Evolutionary conservation across 1,140 invertebrate genomes (phyloP).

Genomic region (Lycorma delicatula): DNA sequence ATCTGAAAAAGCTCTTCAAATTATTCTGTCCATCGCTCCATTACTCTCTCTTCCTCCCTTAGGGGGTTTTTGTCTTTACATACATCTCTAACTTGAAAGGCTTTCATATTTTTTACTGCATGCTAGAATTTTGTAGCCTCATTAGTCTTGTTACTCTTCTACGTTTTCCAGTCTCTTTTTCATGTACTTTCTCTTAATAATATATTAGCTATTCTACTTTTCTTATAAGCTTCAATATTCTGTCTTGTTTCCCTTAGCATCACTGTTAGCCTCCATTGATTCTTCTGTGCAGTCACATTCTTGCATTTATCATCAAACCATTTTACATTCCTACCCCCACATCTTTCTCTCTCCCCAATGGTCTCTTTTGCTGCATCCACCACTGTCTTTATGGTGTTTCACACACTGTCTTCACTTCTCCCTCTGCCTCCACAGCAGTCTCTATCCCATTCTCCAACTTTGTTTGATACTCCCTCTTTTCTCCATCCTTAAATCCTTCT

Average conservation of each 20-base stretch:
- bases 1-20: too few relatives aligned
- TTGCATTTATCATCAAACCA: constrained; percentile 17
- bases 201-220: constrained; percentile 7
- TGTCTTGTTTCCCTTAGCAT: constrained; percentile 3
- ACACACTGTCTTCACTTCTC: too few relatives aligned
- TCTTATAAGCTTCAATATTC: constrained; percentile 1
- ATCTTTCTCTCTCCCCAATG: background rate
- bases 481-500: background rate
- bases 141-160: constrained; percentile 1
- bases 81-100: constrained; percentile 6
- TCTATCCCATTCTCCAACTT: too few relatives aligned
- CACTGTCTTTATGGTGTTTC: background rate
- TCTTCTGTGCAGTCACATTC: constrained; percentile 6
- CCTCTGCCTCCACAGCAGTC: background rate
- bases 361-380: background rate
- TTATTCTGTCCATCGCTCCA: too few relatives aligned
- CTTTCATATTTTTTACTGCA: too few relatives aligned
- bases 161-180: constrained; percentile 5
- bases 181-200: constrained; percentile 4
- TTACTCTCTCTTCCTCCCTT: too few relatives aligned
- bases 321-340: constrained; percentile 1
- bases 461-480: constrained; percentile 4
- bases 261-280: constrained; percentile 8
- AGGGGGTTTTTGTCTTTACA: constrained; percentile 11
- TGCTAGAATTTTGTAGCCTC: constrained; percentile 4